Evolutionary conservation across 1,140 invertebrate genomes (phyloP).

Genomic region (Coenobita brevimanus): DNA sequence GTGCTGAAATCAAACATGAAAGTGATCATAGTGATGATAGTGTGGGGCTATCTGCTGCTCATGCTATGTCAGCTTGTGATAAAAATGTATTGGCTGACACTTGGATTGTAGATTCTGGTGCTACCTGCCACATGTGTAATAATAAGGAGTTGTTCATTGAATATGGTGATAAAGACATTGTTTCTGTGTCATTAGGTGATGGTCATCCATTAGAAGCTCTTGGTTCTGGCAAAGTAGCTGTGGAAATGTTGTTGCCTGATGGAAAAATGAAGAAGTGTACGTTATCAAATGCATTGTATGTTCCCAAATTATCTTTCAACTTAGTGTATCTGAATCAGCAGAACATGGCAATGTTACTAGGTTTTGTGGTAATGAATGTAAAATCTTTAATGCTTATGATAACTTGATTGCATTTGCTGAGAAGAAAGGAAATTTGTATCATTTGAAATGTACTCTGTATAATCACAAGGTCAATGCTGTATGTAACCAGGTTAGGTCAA

Average conservation of each 20-base stretch:
- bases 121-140: slow-evolving; percentile 27
- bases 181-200: not conserved
- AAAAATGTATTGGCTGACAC: not conserved
- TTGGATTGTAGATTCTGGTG: slow-evolving; percentile 28
- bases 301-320: slow-evolving; percentile 14
- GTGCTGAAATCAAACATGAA: slow-evolving; percentile 11
- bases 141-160: not conserved
- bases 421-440: slow-evolving; percentile 10
- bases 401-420: slow-evolving; percentile 13
- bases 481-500: not conserved
- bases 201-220: slow-evolving; percentile 22
- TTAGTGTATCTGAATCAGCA: slow-evolving; percentile 7
- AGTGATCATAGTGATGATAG: slow-evolving; percentile 13
- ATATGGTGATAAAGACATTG: slow-evolving; percentile 11
- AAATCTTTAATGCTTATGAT: slow-evolving; percentile 22
- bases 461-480: slow-evolving; percentile 19
- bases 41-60: slow-evolving; percentile 9
- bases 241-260: slow-evolving; percentile 18
- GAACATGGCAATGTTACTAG: slow-evolving; percentile 1
- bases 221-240: slow-evolving; percentile 13
- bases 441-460: slow-evolving; percentile 16
- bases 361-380: slow-evolving; percentile 18
- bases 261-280: slow-evolving; percentile 24
- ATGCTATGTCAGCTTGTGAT: slow-evolving; percentile 18
- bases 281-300: slow-evolving; percentile 4